Conservation (phyloP, 2,113 vertebrate species). For the Cricetomys ansorgei region DNA sequence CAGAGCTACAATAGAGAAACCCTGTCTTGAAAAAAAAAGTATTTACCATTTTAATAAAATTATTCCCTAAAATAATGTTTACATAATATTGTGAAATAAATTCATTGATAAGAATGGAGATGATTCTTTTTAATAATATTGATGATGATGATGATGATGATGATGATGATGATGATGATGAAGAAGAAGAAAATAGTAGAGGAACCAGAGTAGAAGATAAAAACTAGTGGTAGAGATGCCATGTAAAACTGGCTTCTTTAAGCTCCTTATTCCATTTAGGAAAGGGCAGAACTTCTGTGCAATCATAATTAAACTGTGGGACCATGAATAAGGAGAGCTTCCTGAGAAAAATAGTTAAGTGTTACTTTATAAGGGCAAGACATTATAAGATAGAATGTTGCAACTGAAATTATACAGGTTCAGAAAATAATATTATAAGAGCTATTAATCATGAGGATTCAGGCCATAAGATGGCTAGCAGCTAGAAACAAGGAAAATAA, state of each 20-base stretch:
- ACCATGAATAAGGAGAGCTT: conserved; percentile 71
- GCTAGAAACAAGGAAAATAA: conserved; percentile 42
- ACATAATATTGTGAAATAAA: conserved; percentile 43
- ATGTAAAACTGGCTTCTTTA: conserved; percentile 64
- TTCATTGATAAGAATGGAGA: conserved; percentile 50
- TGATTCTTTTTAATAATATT: conserved; percentile 51
- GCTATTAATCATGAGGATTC: conserved; percentile 77
- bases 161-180: conserved; percentile 56
- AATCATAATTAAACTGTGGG: conserved; percentile 79
- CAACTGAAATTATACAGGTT: conserved; percentile 66
- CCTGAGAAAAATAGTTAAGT: conserved; percentile 79
- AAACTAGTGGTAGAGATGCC: conserved; percentile 66
- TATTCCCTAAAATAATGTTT: conserved; percentile 52
- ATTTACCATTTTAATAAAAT: conserved; percentile 61
- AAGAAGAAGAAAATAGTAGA: conserved; percentile 61
- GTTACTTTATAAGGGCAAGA: conserved; percentile 72
- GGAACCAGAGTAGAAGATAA: conserved; percentile 52
- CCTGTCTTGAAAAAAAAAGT: no score
- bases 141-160: conserved; percentile 12
- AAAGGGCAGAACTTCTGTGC: conserved; percentile 67
- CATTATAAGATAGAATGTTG: conserved; percentile 76
- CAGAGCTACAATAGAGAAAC: no score
- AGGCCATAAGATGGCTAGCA: conserved; percentile 46
- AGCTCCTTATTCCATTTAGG: conserved; percentile 68
- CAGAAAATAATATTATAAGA: conserved; percentile 73